Conservation (phyloP, 1,140 invertebrate species). For the Diuraphis noxia region DNA sequence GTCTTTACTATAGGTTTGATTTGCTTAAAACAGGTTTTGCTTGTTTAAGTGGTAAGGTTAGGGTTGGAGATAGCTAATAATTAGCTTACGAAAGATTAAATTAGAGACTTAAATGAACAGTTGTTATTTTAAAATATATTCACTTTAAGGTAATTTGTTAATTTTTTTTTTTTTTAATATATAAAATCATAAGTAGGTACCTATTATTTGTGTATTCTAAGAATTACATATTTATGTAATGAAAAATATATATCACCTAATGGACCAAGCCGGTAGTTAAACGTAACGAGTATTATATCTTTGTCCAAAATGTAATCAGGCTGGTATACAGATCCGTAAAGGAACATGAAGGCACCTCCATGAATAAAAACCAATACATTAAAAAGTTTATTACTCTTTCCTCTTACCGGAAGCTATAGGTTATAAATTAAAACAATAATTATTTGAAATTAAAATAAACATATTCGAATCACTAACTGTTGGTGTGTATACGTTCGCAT, state of each 20-base stretch:
- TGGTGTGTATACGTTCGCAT: constrained; percentile 55
- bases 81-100: too few species aligned
- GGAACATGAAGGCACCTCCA: constrained; percentile 62
- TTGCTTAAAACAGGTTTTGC: too few species aligned
- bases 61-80: too few species aligned
- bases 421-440: neutral
- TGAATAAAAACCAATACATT: constrained; percentile 64
- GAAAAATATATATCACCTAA: constrained; percentile 56
- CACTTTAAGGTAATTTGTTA: too few species aligned
- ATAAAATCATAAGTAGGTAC: neutral
- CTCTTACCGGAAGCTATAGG: neutral
- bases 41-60: too few species aligned
- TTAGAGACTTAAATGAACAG: too few species aligned
- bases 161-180: neutral
- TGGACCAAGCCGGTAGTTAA: constrained; percentile 70
- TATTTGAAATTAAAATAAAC: neutral
- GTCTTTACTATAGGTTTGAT: too few species aligned
- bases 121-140: too few species aligned
- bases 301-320: constrained; percentile 62
- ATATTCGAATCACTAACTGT: constrained; percentile 53
- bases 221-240: too few species aligned
- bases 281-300: constrained; percentile 68
- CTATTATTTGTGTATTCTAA: too few species aligned
- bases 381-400: neutral
- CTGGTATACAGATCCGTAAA: constrained; percentile 60